A percentile compares a stretch with the other conserved stretches of the same genome.
phyloP scores from a whole-genome alignment of 2,888 invertebrate species.

The Noctua fimbriata region DNA sequence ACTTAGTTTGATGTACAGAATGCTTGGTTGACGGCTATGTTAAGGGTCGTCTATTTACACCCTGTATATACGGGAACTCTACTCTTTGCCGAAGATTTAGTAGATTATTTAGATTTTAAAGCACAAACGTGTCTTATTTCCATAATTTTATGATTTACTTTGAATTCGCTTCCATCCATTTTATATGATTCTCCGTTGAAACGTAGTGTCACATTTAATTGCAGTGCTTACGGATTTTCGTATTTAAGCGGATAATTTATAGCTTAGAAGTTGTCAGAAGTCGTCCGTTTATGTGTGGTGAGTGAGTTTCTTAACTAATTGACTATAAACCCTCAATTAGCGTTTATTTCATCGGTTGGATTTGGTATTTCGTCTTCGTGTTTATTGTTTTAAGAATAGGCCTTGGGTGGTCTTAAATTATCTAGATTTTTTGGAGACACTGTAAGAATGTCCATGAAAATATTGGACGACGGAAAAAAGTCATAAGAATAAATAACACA shows the following conservation, averaged over 20 bases:
- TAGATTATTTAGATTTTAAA: slow-evolving; percentile 26
- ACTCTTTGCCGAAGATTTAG: slow-evolving; percentile 20
- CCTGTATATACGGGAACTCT: neutral
- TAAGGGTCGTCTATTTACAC: no score
- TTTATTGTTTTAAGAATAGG: neutral
- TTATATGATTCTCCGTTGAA: slow-evolving; percentile 46
- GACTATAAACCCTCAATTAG: slow-evolving; percentile 29
- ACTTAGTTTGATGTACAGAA: no score
- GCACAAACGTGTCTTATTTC: slow-evolving; percentile 54
- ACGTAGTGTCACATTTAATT: slow-evolving; percentile 53
- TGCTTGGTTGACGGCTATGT: no score
- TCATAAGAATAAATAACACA: neutral
- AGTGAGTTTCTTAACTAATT: slow-evolving; percentile 43
- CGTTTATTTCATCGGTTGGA: slow-evolving; percentile 22
- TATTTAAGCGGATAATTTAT: slow-evolving; percentile 52
- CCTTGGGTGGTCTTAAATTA: neutral
- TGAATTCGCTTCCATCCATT: slow-evolving; percentile 44
- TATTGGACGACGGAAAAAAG: neutral
- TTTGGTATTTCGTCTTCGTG: neutral
- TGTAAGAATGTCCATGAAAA: neutral
- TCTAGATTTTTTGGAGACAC: neutral
- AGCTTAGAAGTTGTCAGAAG: slow-evolving; percentile 30
- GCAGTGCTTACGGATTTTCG: slow-evolving; percentile 47
- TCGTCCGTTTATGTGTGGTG: slow-evolving; percentile 23
- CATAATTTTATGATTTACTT: slow-evolving; percentile 47